Evolutionary conservation across 2,797 vertebrate species (phyloP), one percentile per base, ranked within the genome.

Genomic region (Microcaecilia unicolor): DNA sequence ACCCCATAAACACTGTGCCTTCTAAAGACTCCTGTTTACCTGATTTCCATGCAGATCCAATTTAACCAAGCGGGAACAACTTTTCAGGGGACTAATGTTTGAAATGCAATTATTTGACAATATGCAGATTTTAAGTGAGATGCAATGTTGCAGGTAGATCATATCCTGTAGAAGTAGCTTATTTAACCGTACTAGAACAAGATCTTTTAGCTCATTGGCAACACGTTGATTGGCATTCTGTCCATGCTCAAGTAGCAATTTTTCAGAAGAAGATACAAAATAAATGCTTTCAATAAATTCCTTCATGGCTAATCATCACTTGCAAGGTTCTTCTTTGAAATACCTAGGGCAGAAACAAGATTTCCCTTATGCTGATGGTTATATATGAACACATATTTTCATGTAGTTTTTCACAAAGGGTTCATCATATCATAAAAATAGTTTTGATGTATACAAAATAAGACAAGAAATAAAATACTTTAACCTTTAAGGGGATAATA

Each of bases 41-140:
- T 76, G 73, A 54, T 68, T 73, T 28, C 68, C 67, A 53, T 60
- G 70, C 6, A 84, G 67, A 61, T 81, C 76, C 53, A 85, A 51
- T 57, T 80, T 82, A 15, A 81, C 34, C 42, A 85, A 55, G 51
- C 57, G 51, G 17, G 33, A 41, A 43, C 74, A 84, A 22, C 10
- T 37, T 9, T 48, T 36, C 24, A 85, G 61, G 16, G 70, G 59
- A 28, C 37, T 33, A 17, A 76, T 76, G 35, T 51, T 48, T n/a
- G 49, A 63, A 28, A 80, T 10, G 6, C 68, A 74, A 57, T 80
- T 81, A 25, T 74, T 58, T 22, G 74, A 58, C 37, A 84, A 31
- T 25, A 68, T 58, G 34, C 67, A 67, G 27, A 78, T 51, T 51
- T 25, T 64, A 18, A 83, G 61, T 17, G 70, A 67, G 28, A 46